Evolutionary conservation across 2,797 vertebrate species (phyloP).

Genomic region (Chrysocyon brachyurus): DNA sequence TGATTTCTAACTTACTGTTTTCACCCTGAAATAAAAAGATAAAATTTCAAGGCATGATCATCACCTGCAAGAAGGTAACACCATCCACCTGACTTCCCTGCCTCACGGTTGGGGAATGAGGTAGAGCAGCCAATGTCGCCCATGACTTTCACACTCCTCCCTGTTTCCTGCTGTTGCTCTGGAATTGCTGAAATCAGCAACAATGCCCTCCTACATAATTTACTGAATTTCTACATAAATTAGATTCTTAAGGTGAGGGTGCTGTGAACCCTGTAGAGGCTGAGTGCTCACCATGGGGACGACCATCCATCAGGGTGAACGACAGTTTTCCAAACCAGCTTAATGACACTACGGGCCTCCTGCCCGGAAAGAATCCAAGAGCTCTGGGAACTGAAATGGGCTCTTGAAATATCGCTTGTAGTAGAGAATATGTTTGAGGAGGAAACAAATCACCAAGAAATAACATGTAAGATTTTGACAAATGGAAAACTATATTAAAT

Average conservation of each 20-base stretch:
- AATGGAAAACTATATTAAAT: conserved; percentile 65
- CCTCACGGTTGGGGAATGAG: conserved; percentile 22
- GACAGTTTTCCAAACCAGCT: conserved; percentile 80
- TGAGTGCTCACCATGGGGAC: conserved; percentile 64
- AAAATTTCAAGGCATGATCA: background rate
- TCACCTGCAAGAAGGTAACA: background rate
- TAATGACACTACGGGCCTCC: conserved; percentile 13
- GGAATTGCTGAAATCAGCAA: conserved; percentile 85
- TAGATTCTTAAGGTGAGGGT: conserved; percentile 84
- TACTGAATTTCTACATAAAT: conserved; percentile 86
- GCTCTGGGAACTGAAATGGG: conserved; percentile 17
- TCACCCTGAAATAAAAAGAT: background rate
- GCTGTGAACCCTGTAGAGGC: conserved; percentile 76
- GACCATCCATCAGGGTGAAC: conserved; percentile 78
- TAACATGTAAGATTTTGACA: conserved; percentile 69
- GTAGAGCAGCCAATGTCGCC: conserved; percentile 72
- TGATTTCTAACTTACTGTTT: background rate
- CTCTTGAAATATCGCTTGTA: conserved; percentile 75
- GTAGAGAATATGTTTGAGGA: conserved; percentile 63
- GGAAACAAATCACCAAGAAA: conserved; percentile 77
- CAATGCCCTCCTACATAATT: conserved; percentile 85
- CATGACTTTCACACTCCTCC: conserved; percentile 80
- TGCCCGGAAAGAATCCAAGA: conserved; percentile 79
- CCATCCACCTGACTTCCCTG: background rate
- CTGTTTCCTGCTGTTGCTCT: conserved; percentile 10